These are phyloP conservation scores for Lycodopsis pacificus DNA, from an alignment of 2,797 vertebrate species.

Conservation along the genomic window DNA sequence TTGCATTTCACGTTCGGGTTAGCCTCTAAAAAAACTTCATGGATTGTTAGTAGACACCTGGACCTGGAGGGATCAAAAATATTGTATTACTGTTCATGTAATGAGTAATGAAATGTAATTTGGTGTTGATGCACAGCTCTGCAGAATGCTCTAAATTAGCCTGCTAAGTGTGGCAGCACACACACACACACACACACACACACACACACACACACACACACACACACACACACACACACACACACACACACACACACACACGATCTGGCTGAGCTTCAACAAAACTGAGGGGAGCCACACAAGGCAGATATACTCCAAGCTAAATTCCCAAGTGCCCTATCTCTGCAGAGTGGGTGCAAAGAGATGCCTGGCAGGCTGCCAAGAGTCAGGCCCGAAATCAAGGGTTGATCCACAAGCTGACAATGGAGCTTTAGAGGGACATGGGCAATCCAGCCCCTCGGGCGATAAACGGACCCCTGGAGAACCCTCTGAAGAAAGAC, in stretches of 20 bases:
- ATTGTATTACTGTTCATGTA: too few species aligned
- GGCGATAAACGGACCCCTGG: conserved; percentile 17
- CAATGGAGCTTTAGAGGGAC: conserved; percentile 23
- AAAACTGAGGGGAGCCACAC: conserved; percentile 5
- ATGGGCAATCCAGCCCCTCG: neutral
- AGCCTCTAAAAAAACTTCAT: too few species aligned
- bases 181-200: too few species aligned
- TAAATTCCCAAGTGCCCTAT: conserved; percentile 16
- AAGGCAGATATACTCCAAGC: conserved; percentile 11
- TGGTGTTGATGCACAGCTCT: too few species aligned
- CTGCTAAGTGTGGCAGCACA: conserved; percentile 19
- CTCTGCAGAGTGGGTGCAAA: conserved; percentile 26
- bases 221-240: too few species aligned
- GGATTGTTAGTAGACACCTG: too few species aligned
- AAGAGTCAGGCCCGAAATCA: conserved; percentile 12
- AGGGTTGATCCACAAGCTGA: conserved; percentile 34
- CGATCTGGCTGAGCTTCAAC: conserved; percentile 7
- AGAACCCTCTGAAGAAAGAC: conserved; percentile 7
- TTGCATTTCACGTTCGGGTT: too few species aligned
- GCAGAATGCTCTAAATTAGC: conserved; percentile 5
- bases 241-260: too few species aligned
- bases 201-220: too few species aligned
- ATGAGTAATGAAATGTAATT: too few species aligned
- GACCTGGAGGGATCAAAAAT: too few species aligned
- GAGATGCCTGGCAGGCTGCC: conserved; percentile 27